Conservation (phyloP, 1,140 invertebrate species). For the Pachypsylla venusta region DNA sequence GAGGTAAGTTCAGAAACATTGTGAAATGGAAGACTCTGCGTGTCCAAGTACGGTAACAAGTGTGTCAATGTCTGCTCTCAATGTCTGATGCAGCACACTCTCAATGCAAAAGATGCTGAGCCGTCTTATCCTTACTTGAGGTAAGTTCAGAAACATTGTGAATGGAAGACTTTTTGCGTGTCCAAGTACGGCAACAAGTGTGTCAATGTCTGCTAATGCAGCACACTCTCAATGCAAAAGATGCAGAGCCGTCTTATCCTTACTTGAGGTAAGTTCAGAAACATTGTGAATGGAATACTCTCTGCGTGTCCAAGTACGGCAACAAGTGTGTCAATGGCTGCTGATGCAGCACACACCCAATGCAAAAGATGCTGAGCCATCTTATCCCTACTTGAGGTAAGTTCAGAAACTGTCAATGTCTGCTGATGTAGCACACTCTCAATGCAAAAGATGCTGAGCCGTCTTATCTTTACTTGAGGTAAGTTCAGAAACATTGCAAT, state of each 20-base stretch:
- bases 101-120: conserved; percentile 46
- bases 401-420: too few relatives aligned
- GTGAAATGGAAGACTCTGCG: too few relatives aligned
- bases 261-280: conserved; percentile 51
- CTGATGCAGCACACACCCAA: conserved; percentile 46
- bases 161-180: too few relatives aligned
- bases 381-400: conserved; percentile 58
- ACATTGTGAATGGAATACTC: too few relatives aligned
- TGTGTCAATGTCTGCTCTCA: conserved; percentile 35
- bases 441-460: too few relatives aligned
- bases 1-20: too few relatives aligned
- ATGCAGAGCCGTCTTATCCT: conserved; percentile 56
- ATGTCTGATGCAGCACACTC: conserved; percentile 47
- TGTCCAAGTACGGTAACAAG: conserved; percentile 56
- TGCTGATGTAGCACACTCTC: too few relatives aligned
- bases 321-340: conserved; percentile 41
- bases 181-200: conserved; percentile 59
- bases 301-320: conserved; percentile 47
- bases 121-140: conserved; percentile 58
- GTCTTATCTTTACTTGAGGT: too few relatives aligned
- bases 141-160: too few relatives aligned
- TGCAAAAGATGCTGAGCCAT: conserved; percentile 45
- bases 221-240: conserved; percentile 48
- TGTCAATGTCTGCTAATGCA: conserved; percentile 28
- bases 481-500: too few relatives aligned